Evolutionary conservation across 2,888 invertebrate genomes (phyloP), one percentile per base, ranked within the genome.

Genomic region (Scelioninae gen. 2): DNA sequence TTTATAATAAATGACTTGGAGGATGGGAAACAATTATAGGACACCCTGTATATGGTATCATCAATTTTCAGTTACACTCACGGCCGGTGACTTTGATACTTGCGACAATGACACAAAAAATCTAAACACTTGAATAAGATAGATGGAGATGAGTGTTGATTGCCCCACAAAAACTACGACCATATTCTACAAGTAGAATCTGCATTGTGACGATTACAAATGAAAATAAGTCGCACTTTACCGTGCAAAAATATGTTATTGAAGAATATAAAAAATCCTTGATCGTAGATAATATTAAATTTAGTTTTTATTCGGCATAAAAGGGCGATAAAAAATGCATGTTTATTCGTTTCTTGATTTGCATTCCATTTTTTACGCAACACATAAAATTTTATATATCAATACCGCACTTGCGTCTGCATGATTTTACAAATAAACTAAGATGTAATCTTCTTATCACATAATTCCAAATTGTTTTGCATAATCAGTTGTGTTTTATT

Each of bases 31-130:
- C 41, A 68, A 60, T 67, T 52, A 67, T 52, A 28, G 52, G 58
- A 68, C 68, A 53, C 67, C 43, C 28, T 61, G 55, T 61, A 69
- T 48, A 55, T 22, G 50, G 61, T 45, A 60, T 68, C 68, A 69
- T 53, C 61, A 69, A 61, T 69, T 69, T 69, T 69, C 55, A 61
- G 61, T 48, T 41, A 37, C 31, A 53, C 25, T 61, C 61, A 61
- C 28, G 55, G 61, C 16, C 61, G 61, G 48, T 55, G 37, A 45
- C 63, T 64, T 33, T 63, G 52, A 70, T 57, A 57, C 16, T 50
- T 33, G 45, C 52, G 70, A 70, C 70, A 63, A 63, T 70, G 71
- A 64, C 71, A 71, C 71, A 71, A 64, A 71, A 71, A 71, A 53
- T 52, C 64, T 64, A 63, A 70, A 43, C 70, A 70, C 43, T 13